phyloP scores from a whole-genome alignment of 2,888 invertebrate genomes.

The Lumbricus terrestris region DNA sequence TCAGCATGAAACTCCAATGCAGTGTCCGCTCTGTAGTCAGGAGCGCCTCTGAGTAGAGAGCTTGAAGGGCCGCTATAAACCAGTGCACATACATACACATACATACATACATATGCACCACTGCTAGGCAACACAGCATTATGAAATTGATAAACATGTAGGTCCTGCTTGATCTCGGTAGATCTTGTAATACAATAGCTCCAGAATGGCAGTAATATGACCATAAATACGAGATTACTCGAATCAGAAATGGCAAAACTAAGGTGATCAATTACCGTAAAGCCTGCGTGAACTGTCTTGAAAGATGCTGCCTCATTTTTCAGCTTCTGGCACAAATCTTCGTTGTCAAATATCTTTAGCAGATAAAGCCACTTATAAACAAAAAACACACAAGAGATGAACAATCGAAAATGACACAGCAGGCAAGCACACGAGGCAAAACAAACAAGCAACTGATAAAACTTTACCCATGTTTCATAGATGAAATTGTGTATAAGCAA shows the following conservation, averaged over 20 bases:
- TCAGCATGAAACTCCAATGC: too few species aligned
- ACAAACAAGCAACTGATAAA: background rate
- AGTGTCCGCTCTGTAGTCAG: too few species aligned
- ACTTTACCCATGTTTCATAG: background rate
- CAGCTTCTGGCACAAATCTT: constrained; percentile 47
- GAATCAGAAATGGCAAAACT: background rate
- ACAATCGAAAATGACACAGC: background rate
- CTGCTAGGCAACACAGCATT: too few species aligned
- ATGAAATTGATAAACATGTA: background rate
- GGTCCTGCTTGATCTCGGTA: too few species aligned
- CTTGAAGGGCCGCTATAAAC: too few species aligned
- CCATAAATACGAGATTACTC: background rate
- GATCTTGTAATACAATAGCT: background rate
- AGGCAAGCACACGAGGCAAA: background rate
- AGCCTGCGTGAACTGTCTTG: constrained; percentile 50
- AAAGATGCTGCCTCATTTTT: constrained; percentile 46
- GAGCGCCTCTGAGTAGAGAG: too few species aligned
- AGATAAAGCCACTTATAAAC: constrained; percentile 58
- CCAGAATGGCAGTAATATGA: background rate
- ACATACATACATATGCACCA: too few species aligned
- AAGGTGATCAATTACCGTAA: constrained; percentile 45
- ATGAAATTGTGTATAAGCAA: background rate
- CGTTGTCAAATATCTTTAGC: constrained; percentile 55
- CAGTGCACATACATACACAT: too few species aligned
- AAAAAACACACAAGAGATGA: background rate